Conservation (phyloP, 2,113 vertebrate genomes). For the Penelope pileata region DNA sequence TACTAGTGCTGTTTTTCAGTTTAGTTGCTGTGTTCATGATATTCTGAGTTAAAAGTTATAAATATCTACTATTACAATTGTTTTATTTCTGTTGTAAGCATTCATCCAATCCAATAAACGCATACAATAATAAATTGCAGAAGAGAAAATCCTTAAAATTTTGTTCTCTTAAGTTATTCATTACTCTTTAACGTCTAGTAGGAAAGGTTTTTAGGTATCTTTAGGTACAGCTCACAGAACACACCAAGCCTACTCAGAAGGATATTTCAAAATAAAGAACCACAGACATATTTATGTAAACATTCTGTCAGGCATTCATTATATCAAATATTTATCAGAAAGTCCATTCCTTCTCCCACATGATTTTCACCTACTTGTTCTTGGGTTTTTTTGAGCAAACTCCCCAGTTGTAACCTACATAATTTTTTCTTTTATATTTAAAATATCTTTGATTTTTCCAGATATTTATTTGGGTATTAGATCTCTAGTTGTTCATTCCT, state of each 20-base stretch:
- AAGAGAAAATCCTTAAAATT: neutral
- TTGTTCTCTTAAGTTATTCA: neutral
- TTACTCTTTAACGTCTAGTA: neutral
- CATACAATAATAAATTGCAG: neutral
- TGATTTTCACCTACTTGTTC: neutral
- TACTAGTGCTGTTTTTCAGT: neutral
- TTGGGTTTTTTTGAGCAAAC: neutral
- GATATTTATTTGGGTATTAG: neutral
- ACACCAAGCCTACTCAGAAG: neutral
- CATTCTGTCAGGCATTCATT: slow-evolving; percentile 19
- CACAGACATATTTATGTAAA: neutral
- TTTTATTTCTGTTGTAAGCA: neutral
- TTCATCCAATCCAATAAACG: neutral
- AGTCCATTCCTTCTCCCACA: neutral
- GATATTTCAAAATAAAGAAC: neutral
- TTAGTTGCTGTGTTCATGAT: neutral
- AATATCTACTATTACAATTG: neutral
- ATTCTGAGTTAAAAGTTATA: neutral
- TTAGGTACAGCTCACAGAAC: neutral
- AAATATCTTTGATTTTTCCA: neutral
- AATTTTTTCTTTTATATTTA: neutral
- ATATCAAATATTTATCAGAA: slow-evolving; percentile 39
- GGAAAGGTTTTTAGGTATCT: neutral
- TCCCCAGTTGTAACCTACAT: neutral
- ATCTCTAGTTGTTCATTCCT: neutral